Evolutionary conservation across 2,113 vertebrate genomes (phyloP).

Genomic region (Gorsachius goisagi): DNA sequence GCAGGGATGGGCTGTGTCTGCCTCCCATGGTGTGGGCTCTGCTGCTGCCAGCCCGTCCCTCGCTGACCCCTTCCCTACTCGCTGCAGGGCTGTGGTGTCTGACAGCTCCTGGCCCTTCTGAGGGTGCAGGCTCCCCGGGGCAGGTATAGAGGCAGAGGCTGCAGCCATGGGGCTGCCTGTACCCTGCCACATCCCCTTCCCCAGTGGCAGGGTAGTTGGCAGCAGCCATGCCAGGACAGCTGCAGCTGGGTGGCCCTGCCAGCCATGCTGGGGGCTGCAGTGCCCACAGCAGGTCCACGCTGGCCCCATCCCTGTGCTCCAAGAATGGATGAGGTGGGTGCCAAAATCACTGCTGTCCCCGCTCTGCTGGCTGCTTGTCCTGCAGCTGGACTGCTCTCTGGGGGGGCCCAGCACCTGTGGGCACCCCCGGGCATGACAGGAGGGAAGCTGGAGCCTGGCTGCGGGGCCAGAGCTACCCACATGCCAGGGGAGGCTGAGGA

Average conservation of each 20-base stretch:
- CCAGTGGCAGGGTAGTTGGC: not conserved
- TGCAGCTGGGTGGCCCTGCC: not conserved
- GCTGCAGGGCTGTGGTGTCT: not conserved
- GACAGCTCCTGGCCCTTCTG: not conserved
- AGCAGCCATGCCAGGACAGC: not conserved
- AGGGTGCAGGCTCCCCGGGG: not conserved
- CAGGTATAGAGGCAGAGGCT: not conserved
- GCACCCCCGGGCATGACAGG: rapidly evolving
- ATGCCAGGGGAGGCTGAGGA: rapidly evolving
- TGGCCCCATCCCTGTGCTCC: rapidly evolving
- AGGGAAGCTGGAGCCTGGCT: not conserved
- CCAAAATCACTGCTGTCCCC: not conserved
- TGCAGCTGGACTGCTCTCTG: not conserved
- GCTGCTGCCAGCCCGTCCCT: not conserved
- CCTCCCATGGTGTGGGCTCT: not conserved
- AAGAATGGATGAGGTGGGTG: not conserved
- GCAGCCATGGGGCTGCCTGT: rapidly evolving
- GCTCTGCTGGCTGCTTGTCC: not conserved
- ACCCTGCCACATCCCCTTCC: not conserved
- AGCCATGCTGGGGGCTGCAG: not conserved
- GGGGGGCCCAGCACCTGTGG: not conserved
- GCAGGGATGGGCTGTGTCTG: rapidly evolving
- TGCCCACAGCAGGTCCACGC: rapidly evolving
- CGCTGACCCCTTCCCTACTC: not conserved
- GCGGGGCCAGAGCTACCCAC: not conserved